Evolutionary conservation across 2,797 vertebrate species (phyloP).

Genomic region (Melanogrammus aeglefinus): DNA sequence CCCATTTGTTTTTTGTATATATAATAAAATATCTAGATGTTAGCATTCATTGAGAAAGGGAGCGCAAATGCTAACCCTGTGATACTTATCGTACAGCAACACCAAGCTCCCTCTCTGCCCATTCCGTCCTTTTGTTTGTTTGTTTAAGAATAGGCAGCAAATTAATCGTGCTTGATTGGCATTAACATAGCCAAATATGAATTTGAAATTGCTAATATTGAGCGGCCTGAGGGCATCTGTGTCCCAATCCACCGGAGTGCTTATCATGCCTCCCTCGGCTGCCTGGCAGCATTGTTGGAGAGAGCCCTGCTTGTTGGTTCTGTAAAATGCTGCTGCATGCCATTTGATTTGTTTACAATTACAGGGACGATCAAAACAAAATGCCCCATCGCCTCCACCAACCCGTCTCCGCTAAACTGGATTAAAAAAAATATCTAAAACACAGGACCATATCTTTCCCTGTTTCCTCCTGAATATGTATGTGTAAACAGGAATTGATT

Average conservation of each 20-base stretch:
- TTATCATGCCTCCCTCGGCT: conserved; percentile 63
- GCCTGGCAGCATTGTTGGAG: conserved; percentile 60
- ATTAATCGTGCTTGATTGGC: conserved; percentile 68
- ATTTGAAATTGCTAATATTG: conserved; percentile 67
- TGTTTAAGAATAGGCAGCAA: conserved; percentile 49
- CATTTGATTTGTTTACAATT: conserved; percentile 57
- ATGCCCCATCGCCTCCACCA: conserved; percentile 21
- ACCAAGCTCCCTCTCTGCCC: conserved; percentile 4
- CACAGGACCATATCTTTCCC: conserved; percentile 23
- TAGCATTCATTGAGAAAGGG: not conserved
- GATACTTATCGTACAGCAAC: conserved; percentile 8
- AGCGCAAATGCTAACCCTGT: not conserved
- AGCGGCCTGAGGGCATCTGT: conserved; percentile 47
- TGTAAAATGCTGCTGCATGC: conserved; percentile 51
- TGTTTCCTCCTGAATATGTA: conserved; percentile 44
- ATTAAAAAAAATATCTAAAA: conserved; percentile 15
- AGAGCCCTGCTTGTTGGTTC: conserved; percentile 52
- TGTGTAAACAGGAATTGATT: conserved; percentile 53
- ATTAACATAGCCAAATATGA: conserved; percentile 70
- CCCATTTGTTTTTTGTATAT: not conserved
- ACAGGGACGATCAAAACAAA: conserved; percentile 45
- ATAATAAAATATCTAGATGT: not conserved
- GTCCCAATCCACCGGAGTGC: conserved; percentile 68
- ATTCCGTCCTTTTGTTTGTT: conserved; percentile 48
- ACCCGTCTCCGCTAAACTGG: not conserved